phyloP scores from a whole-genome alignment of 2,888 invertebrate genomes.

The Eupithecia subumbrata region DNA sequence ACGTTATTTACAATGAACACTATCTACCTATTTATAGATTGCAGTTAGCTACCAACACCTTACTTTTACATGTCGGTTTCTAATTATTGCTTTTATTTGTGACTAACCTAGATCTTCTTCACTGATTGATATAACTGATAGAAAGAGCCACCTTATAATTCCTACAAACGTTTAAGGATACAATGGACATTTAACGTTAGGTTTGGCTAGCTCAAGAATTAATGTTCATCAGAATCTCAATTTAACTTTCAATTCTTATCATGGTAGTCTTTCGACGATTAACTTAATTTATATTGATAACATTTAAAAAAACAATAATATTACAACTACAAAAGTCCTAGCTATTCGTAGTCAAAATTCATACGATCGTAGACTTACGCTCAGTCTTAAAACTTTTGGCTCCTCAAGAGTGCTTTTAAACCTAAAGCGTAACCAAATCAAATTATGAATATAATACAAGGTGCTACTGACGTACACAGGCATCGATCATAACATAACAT shows the following conservation, averaged over 20 bases:
- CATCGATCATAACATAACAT: constrained; percentile 38
- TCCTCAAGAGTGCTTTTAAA: constrained; percentile 70
- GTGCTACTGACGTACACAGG: constrained; percentile 37
- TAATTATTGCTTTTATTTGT: constrained; percentile 15
- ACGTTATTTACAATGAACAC: constrained; percentile 32
- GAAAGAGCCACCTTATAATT: neutral
- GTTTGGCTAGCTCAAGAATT: constrained; percentile 3
- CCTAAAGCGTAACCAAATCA: constrained; percentile 45
- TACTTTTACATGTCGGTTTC: constrained; percentile 7
- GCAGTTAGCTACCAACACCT: constrained; percentile 1
- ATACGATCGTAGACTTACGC: constrained; percentile 67
- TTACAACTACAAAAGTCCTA: constrained; percentile 35
- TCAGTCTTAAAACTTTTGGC: constrained; percentile 83
- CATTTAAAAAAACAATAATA: constrained; percentile 16
- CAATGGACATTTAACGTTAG: neutral
- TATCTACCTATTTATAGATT: constrained; percentile 34
- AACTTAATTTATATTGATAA: constrained; percentile 20
- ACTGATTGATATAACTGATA: neutral
- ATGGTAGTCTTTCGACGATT: neutral
- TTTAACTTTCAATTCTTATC: neutral
- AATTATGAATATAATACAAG: constrained; percentile 15
- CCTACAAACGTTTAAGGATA: neutral
- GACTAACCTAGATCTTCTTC: neutral
- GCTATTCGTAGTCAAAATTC: constrained; percentile 43
- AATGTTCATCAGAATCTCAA: constrained; percentile 8